Base-by-base conservation (phyloP, 2,113 vertebrate species). In the Hystrix cristata region DNA sequence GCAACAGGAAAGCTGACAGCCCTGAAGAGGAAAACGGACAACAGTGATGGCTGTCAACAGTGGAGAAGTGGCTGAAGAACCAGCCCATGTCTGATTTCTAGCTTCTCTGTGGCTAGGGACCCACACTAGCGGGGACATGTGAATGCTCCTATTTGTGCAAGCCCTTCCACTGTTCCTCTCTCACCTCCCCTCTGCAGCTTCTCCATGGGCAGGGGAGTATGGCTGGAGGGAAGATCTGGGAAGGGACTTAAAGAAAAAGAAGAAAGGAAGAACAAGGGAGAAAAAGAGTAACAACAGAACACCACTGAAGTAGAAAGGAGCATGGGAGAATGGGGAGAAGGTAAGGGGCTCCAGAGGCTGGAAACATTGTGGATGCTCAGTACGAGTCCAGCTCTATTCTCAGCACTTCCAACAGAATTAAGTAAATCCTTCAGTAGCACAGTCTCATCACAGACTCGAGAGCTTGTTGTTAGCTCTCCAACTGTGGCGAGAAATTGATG, bases 141-240 rank as follows among this genome's bases (percentile, higher is more conserved):
- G 6, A 14, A 2, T 2, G 1, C 4, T 72, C 31, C 29, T 15
- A 1, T 1, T 19, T 18, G 3, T 12, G 27, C 25, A 23, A 51
- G 60, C 16, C 43, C 23, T 31, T 23, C 51, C 5, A 0, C 9
- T 4, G 0, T 7, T 4, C 51, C 64, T 38, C 80, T 43, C 25
- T 21, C 10, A 9, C 11, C 7, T 38, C 29, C 59, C 10, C 51
- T 83, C 65, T 59, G 38, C 1, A 55, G n/a, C 34, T 38, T 57
- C 55, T 43, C 46, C 3, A 29, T 87, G n/a, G 83, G 69, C 4
- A 46, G 31, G 69, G 43, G 31, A 25, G 21, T 60, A 38, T 19
- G 83, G 29, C 62, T 79, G 48, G 12, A 80, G 72, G 13, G 16
- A 15, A 53, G 62, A n/a, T 6, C 2, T 65, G 27, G 19, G n/a